These are phyloP conservation scores for Antheraea pernyi DNA, from an alignment of 1,140 invertebrate genomes.

Conservation along the genomic window DNA sequence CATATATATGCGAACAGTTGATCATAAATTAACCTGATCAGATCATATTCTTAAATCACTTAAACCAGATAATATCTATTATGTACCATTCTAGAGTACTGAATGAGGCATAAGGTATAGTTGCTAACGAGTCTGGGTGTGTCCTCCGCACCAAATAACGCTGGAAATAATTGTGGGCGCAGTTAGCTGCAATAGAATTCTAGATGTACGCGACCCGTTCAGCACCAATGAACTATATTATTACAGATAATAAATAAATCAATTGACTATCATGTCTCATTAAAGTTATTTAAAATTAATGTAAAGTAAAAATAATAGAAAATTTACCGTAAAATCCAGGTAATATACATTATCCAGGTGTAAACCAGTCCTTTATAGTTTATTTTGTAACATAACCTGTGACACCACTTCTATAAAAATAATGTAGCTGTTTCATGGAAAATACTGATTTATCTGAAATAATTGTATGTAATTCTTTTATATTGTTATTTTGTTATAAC, in stretches of 20 bases:
- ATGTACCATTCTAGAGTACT: conserved; percentile 28
- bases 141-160: conserved; percentile 66
- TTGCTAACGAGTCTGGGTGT: conserved; percentile 70
- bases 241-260: conserved; percentile 18
- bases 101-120: conserved; percentile 60
- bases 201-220: conserved; percentile 29
- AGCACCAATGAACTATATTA: conserved; percentile 33
- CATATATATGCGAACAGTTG: background rate
- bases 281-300: too few relatives aligned
- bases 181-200: conserved; percentile 55
- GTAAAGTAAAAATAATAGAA: too few relatives aligned
- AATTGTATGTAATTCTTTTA: too few relatives aligned
- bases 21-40: background rate
- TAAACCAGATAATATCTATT: conserved; percentile 14
- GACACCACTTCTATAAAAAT: too few relatives aligned
- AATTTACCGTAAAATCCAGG: too few relatives aligned
- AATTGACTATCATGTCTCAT: background rate
- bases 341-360: too few relatives aligned
- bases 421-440: too few relatives aligned
- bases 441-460: too few relatives aligned
- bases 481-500: too few relatives aligned
- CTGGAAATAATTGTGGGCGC: conserved; percentile 62
- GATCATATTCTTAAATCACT: conserved; percentile 18
- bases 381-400: too few relatives aligned
- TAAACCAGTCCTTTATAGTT: too few relatives aligned